A percentile compares a stretch with the other conserved stretches of the same genome.
phyloP scores from a whole-genome alignment of 92 coral and sea anemone genomes.

The Epizoanthus scotinus region DNA sequence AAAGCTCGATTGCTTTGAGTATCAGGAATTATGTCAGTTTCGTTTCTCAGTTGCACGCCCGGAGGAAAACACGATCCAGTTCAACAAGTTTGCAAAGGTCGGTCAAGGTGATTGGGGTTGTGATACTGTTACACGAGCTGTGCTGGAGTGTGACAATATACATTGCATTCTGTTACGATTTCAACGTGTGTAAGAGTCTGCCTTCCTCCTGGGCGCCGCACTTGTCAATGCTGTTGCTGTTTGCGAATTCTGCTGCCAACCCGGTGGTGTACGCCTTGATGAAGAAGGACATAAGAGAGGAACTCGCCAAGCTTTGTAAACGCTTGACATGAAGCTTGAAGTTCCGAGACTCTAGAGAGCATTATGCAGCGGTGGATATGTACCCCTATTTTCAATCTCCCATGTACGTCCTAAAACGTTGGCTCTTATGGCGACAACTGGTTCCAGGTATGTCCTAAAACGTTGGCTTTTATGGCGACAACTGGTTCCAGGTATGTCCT shows the following conservation, averaged over 20 bases:
- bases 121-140: conserved; percentile 6
- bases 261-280: conserved; percentile 34
- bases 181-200: conserved; percentile 6
- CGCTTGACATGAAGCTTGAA: neutral
- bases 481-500: too few relatives aligned
- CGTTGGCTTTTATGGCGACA: too few relatives aligned
- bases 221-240: conserved; percentile 30
- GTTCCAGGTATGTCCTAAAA: too few relatives aligned
- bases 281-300: conserved; percentile 35
- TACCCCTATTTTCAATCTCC: too few relatives aligned
- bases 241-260: conserved; percentile 32
- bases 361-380: too few relatives aligned
- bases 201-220: conserved; percentile 11
- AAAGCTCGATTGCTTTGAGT: neutral
- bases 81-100: conserved; percentile 19
- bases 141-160: conserved; percentile 30
- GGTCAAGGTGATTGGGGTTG: conserved; percentile 20
- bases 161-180: conserved; percentile 8
- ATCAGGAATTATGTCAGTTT: neutral
- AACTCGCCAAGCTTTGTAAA: conserved; percentile 14
- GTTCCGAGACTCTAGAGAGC: too few relatives aligned
- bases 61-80: neutral
- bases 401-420: too few relatives aligned
- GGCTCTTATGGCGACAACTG: too few relatives aligned
- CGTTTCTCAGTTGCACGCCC: neutral